Conservation (phyloP, 2,888 invertebrate species). For the Metacarcinus magister region DNA sequence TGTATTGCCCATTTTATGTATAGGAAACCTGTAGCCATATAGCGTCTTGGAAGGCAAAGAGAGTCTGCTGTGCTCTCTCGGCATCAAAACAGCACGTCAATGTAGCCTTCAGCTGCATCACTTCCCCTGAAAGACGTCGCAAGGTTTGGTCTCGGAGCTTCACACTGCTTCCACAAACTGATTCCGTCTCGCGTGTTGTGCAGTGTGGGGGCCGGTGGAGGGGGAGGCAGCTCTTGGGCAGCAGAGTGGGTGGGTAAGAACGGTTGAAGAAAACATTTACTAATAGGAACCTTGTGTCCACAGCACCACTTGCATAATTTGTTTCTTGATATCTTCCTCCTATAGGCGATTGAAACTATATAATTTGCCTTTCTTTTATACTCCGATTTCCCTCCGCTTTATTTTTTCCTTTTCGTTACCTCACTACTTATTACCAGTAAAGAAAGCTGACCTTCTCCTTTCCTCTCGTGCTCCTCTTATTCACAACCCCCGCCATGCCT, state of each 20-base stretch:
- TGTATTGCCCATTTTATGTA: neutral
- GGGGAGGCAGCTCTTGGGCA: neutral
- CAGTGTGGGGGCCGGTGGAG: neutral
- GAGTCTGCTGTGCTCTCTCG: neutral
- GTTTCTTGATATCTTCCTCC: neutral
- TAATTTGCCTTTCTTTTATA: neutral
- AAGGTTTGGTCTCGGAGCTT: neutral
- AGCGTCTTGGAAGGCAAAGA: neutral
- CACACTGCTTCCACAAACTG: neutral
- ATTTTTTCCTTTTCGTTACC: neutral
- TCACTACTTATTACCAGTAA: neutral
- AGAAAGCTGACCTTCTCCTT: neutral
- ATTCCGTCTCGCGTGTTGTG: neutral
- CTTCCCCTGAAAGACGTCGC: neutral
- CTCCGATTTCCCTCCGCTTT: neutral
- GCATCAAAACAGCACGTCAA: neutral
- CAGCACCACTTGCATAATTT: neutral
- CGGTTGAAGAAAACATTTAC: neutral
- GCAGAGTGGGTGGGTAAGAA: neutral
- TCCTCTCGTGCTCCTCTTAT: neutral
- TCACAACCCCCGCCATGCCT: neutral
- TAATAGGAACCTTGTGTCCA: neutral
- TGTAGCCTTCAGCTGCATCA: neutral
- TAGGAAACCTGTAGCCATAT: neutral
- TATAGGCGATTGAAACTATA: neutral